These are phyloP conservation scores for Antheraea pernyi DNA, from an alignment of 1,140 invertebrate genomes.

Conservation along the genomic window DNA sequence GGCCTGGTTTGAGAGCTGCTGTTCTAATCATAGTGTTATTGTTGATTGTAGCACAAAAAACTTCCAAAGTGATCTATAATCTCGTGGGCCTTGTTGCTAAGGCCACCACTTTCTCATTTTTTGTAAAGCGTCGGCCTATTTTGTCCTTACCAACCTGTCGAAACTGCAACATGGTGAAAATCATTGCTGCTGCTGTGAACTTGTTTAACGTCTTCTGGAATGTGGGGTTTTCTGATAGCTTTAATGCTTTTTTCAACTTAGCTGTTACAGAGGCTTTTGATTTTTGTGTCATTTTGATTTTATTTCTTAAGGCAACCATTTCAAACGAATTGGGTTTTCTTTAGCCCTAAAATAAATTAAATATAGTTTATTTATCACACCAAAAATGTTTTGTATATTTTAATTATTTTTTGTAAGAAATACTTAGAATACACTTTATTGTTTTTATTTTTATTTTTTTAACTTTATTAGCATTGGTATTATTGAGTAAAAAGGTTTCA, in stretches of 20 bases:
- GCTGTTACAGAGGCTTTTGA: neutral
- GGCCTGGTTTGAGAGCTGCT: constrained; percentile 13
- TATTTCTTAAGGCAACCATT: neutral
- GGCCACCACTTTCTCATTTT: constrained; percentile 2
- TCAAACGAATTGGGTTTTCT: neutral
- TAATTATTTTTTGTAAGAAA: no score
- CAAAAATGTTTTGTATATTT: no score
- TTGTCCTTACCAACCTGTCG: constrained; percentile 10
- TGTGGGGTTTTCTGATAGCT: constrained; percentile 1
- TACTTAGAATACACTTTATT: no score
- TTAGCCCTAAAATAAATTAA: no score
- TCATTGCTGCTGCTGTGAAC: neutral
- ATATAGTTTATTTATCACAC: no score
- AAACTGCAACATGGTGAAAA: constrained; percentile 17
- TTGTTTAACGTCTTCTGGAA: neutral
- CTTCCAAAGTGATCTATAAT: constrained; percentile 18
- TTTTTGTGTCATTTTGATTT: constrained; percentile 3
- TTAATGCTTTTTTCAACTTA: constrained; percentile 4
- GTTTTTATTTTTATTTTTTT: no score
- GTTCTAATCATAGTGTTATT: constrained; percentile 12
- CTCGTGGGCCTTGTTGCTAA: constrained; percentile 15
- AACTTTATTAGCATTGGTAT: no score
- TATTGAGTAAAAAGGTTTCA: no score
- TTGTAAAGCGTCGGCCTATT: constrained; percentile 14
- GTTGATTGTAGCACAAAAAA: constrained; percentile 20